These are phyloP conservation scores for Falcaria lacertinaria DNA, from an alignment of 2,888 invertebrate genomes.

Conservation along the genomic window DNA sequence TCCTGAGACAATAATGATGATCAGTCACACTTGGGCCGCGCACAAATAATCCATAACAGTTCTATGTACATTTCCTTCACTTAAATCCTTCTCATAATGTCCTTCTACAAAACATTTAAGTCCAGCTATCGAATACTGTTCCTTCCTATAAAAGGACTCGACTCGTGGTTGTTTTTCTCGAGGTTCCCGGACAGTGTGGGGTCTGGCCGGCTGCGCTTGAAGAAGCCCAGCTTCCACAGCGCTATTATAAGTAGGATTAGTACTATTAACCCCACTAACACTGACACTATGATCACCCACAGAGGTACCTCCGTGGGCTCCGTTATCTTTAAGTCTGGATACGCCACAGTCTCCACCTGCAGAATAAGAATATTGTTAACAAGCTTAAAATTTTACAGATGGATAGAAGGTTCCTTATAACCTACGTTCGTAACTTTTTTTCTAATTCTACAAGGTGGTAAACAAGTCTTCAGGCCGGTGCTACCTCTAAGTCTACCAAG, in stretches of 20 bases:
- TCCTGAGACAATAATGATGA: no score
- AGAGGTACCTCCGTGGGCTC: conserved; percentile 87
- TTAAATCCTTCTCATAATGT: conserved; percentile 9
- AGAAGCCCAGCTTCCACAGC: conserved; percentile 94
- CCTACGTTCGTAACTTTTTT: no score
- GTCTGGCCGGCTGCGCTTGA: conserved; percentile 91
- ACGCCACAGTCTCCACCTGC: conserved; percentile 90
- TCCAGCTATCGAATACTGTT: conserved; percentile 69
- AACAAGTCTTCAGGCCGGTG: no score
- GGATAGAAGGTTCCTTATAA: no score
- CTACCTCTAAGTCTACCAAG: no score
- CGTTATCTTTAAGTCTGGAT: conserved; percentile 88
- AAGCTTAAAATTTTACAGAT: no score
- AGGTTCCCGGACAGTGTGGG: conserved; percentile 89
- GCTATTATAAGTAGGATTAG: conserved; percentile 88
- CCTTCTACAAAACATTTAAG: conserved; percentile 26
- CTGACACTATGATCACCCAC: conserved; percentile 93
- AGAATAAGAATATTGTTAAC: conserved; percentile 10
- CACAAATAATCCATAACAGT: neutral
- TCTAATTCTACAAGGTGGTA: no score
- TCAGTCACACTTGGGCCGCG: neutral
- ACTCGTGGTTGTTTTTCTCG: conserved; percentile 85
- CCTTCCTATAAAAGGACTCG: conserved; percentile 81
- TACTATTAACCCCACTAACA: conserved; percentile 90
- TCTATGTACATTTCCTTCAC: conserved; percentile 2